Conservation (phyloP, 2,797 vertebrate genomes). For the Anguilla megastoma region DNA sequence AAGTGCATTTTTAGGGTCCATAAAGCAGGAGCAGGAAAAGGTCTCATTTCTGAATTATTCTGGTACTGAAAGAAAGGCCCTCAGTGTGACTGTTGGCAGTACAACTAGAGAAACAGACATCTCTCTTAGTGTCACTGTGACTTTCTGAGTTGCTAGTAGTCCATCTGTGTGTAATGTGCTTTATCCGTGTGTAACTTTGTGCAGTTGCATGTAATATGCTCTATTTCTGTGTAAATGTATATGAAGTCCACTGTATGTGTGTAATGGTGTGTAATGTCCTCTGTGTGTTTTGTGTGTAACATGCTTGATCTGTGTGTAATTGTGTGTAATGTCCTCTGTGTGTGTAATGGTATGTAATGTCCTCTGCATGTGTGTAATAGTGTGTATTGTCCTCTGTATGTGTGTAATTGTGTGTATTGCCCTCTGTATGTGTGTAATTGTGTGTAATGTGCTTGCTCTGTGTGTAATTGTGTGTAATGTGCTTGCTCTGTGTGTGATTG, state of each 20-base stretch:
- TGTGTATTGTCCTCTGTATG: neutral
- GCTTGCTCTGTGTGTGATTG: neutral
- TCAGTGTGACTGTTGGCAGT: neutral
- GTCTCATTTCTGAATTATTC: neutral
- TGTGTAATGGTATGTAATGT: neutral
- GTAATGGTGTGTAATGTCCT: neutral
- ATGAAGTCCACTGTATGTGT: neutral
- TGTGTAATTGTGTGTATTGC: slow-evolving; percentile 23
- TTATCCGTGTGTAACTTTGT: slow-evolving; percentile 22
- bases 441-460: slow-evolving; percentile 27
- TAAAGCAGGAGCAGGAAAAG: neutral
- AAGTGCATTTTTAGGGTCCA: neutral
- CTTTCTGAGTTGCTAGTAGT: neutral
- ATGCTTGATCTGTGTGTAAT: too few relatives aligned
- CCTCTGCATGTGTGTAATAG: neutral
- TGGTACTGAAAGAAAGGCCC: slow-evolving; percentile 33
- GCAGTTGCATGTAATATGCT: slow-evolving; percentile 26
- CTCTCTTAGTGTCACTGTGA: neutral
- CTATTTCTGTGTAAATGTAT: neutral
- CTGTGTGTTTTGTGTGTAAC: neutral
- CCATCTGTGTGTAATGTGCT: neutral
- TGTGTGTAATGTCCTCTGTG: slow-evolving; percentile 25
- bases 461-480: neutral
- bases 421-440: slow-evolving; percentile 23
- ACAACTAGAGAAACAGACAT: neutral